A percentile compares a stretch with the other conserved stretches of the same genome.
phyloP scores from a whole-genome alignment of 2,113 vertebrate genomes.

The Esox niger region DNA sequence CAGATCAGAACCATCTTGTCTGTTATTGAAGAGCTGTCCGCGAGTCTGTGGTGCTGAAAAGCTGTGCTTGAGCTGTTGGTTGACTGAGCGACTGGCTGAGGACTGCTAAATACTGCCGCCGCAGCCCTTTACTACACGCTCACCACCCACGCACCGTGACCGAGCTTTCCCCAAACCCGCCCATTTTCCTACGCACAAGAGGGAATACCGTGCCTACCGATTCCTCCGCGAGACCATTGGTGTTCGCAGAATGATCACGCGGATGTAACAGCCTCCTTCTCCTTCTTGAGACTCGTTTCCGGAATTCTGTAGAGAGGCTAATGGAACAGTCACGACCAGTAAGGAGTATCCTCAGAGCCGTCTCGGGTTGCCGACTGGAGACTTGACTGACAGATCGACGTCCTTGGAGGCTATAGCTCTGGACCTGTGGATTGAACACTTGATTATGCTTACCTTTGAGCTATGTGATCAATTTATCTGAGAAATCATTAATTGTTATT shows the following conservation, averaged over 20 bases:
- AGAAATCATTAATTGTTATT: too few relatives aligned
- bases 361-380: not conserved
- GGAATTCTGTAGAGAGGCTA: conserved; percentile 63
- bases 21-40: conserved; percentile 51
- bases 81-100: conserved; percentile 16
- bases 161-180: conserved; percentile 70
- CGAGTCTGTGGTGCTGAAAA: conserved; percentile 54
- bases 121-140: conserved; percentile 39
- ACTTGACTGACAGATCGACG: conserved; percentile 28
- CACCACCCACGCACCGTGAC: conserved; percentile 66
- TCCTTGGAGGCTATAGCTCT: not conserved
- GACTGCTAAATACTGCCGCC: conserved; percentile 48
- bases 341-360: conserved; percentile 15
- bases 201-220: conserved; percentile 65
- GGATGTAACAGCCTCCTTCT: conserved; percentile 65
- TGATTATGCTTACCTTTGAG: not conserved
- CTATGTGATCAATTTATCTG: not conserved
- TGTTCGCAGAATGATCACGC: conserved; percentile 46
- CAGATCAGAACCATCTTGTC: conserved; percentile 75
- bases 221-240: conserved; percentile 52
- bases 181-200: conserved; percentile 52
- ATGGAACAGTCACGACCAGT: conserved; percentile 58
- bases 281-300: conserved; percentile 71
- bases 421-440: not conserved
- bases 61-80: conserved; percentile 36